Conservation (phyloP, 2,888 invertebrate species). For the Acanthopleura granulata region DNA sequence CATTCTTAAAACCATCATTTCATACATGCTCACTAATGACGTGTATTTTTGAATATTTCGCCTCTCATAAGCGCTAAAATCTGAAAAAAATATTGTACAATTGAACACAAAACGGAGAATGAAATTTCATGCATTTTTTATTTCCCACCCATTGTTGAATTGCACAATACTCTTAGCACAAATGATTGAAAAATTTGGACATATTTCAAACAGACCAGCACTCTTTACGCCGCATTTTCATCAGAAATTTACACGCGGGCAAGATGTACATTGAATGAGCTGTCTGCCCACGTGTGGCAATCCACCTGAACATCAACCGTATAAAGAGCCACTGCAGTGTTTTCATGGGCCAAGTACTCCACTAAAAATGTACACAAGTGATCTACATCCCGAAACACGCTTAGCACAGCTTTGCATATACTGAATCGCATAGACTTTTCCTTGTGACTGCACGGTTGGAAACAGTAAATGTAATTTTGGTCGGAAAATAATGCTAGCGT, state of each 20-base stretch:
- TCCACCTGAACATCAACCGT: neutral
- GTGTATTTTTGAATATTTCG: too few relatives aligned
- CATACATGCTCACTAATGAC: too few relatives aligned
- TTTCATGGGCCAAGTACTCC: neutral
- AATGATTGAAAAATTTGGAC: too few relatives aligned
- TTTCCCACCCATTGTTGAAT: too few relatives aligned
- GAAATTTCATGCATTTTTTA: too few relatives aligned
- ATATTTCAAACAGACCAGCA: too few relatives aligned
- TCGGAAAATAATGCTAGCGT: neutral
- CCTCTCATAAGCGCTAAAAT: too few relatives aligned
- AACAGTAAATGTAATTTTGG: neutral
- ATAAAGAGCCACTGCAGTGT: neutral
- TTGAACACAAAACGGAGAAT: too few relatives aligned
- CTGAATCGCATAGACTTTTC: neutral
- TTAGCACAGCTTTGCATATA: neutral
- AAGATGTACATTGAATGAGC: neutral
- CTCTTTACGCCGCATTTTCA: too few relatives aligned
- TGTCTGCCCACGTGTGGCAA: neutral
- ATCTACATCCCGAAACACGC: neutral
- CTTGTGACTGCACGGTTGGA: neutral
- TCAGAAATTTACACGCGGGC: neutral
- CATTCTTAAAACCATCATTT: too few relatives aligned
- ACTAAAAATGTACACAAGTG: neutral
- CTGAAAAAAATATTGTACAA: too few relatives aligned
- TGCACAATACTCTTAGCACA: too few relatives aligned